Evolutionary conservation across 2,113 vertebrate genomes (phyloP).

Genomic region (Tupaia tana): DNA sequence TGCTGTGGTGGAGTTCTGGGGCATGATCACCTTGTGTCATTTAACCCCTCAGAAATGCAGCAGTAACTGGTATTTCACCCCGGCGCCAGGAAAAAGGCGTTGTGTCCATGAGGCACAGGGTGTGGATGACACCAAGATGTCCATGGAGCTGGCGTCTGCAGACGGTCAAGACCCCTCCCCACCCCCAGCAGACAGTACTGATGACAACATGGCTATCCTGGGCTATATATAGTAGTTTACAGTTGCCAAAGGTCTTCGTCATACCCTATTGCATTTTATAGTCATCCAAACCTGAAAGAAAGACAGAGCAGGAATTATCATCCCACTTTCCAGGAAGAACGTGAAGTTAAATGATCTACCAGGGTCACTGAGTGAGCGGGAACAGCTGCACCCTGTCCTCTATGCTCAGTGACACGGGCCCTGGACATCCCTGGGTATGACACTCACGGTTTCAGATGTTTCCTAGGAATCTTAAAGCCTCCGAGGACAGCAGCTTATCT

Average conservation of each 20-base stretch:
- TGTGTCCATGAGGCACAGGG: neutral
- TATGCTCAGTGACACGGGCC: neutral
- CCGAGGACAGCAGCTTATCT: too few relatives aligned
- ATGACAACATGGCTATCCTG: neutral
- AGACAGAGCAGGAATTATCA: neutral
- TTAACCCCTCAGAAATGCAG: neutral
- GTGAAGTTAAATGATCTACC: neutral
- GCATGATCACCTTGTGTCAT: slow-evolving; percentile 5
- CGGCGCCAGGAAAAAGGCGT: slow-evolving; percentile 30
- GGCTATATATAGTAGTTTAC: neutral
- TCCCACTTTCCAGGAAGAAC: slow-evolving; percentile 26
- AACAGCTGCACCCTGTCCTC: too few relatives aligned
- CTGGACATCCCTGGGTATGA: neutral
- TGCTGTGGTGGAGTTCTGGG: neutral
- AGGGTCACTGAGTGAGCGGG: neutral
- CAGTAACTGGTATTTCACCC: neutral
- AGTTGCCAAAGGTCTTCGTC: slow-evolving; percentile 9
- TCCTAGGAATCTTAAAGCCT: neutral
- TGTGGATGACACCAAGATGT: neutral
- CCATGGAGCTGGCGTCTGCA: neutral
- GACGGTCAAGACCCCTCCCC: neutral
- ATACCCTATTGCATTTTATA: neutral
- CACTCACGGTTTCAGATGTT: neutral
- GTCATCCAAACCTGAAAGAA: neutral
- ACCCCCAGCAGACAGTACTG: neutral